These are phyloP conservation scores for Microtus montanus DNA, from an alignment of 2,113 vertebrate species.

Conservation along the genomic window DNA sequence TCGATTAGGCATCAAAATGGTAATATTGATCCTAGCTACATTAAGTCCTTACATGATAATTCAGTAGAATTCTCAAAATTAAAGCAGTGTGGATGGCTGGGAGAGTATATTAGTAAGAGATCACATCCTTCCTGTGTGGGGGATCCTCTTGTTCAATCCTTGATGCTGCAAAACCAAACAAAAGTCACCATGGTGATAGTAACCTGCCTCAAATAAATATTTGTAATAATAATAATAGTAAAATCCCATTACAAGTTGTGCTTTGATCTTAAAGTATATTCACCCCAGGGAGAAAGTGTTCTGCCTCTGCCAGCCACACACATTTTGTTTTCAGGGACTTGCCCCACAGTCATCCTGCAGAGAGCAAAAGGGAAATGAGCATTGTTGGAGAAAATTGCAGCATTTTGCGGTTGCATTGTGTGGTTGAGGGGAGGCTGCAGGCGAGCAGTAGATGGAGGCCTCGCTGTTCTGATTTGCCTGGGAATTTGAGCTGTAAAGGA, in stretches of 20 bases:
- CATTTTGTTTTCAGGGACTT: neutral
- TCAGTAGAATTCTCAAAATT: constrained; percentile 27
- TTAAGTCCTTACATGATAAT: neutral
- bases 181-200: neutral
- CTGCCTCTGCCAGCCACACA: neutral
- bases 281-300: neutral
- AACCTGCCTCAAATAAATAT: neutral
- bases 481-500: neutral
- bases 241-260: neutral
- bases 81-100: neutral
- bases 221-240: neutral
- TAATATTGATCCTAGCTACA: neutral
- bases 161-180: too few species aligned
- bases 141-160: neutral
- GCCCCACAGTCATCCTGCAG: neutral
- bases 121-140: neutral
- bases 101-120: neutral
- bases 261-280: neutral
- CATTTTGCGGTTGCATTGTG: neutral
- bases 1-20: constrained; percentile 2
- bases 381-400: neutral
- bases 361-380: neutral
- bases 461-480: neutral
- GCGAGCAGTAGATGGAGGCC: too few species aligned
- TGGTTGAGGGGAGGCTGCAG: neutral